Evolutionary conservation across 2,797 vertebrate genomes (phyloP), one percentile per base, ranked within the genome.

Genomic region (Coregonus ussuriensis): DNA sequence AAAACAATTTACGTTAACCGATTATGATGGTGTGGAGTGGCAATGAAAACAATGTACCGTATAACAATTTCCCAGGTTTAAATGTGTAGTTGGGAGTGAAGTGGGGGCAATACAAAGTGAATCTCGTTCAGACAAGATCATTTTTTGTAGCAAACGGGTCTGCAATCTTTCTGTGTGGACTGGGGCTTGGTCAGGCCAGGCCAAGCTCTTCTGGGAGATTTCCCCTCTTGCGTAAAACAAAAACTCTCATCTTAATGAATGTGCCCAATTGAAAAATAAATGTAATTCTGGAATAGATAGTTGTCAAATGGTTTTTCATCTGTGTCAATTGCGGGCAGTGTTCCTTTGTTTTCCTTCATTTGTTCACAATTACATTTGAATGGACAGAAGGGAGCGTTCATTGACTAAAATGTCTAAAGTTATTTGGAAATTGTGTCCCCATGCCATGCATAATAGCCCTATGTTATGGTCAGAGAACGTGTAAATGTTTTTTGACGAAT

Each of bases 101-200:
- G 65, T 69, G 53, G 67, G 41, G 72, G 70, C 71, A 65, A 71
- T 80, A 79, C 80, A 76, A 89, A 88, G 84, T 82, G 70, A 72
- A 79, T 77, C 78, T 75, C 69, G 52, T 85, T 75, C 80, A 84
- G 88, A 85, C 78, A 79, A 11, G 41, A 11, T 11, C 76, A 80
- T 87, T 86, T 87, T 85, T 84, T 73, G 78, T 79, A 85, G 77
- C 77, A 84, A 85, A 88, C 85, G 89, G 87, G 88, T 86, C 88
- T 88, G 75, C 84, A 82, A 63, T 72, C 51, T 59, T 62, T 78
- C 82, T 85, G 67, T 69, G 37, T 74, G 77, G 65, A 70, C 74
- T 14, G 54, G 83, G 79, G 85, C 77, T 72, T 77, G 41, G 79
- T 89, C 86, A 77, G 88, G 88, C 87, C 85, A 83, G 62, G 16